phyloP scores from a whole-genome alignment of 2,113 vertebrate species.

The Nothobranchius furzeri region DNA sequence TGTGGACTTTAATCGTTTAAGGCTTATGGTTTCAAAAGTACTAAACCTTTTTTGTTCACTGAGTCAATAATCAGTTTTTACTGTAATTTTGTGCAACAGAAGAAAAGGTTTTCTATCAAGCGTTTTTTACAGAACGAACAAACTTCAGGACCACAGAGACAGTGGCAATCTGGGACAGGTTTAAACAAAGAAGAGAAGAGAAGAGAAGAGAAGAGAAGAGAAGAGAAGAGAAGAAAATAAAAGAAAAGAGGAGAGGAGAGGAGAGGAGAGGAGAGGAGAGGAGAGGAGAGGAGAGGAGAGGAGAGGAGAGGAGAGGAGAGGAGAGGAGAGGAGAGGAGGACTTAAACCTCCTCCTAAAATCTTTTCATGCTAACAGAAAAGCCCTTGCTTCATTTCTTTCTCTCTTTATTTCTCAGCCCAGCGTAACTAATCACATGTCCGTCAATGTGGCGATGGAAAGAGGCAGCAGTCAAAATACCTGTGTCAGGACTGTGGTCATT shows the following conservation, averaged over 20 bases:
- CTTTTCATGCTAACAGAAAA: constrained; percentile 50
- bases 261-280: constrained; percentile 1
- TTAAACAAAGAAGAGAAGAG: constrained; percentile 44
- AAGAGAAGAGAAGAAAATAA: too few relatives aligned
- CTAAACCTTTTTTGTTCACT: too few relatives aligned
- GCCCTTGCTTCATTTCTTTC: constrained; percentile 41
- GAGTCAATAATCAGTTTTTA: too few relatives aligned
- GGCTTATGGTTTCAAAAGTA: background rate
- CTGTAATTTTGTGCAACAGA: too few relatives aligned
- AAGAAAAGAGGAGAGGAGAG: too few relatives aligned
- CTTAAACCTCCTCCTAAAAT: constrained; percentile 39
- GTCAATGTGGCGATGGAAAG: constrained; percentile 73
- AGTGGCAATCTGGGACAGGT: constrained; percentile 41
- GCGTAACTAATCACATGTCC: constrained; percentile 73
- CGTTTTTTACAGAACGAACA: constrained; percentile 36
- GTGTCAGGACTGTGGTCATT: constrained; percentile 72
- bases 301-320: too few relatives aligned
- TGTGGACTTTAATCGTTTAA: background rate
- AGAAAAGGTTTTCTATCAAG: constrained; percentile 17
- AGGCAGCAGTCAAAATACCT: constrained; percentile 75
- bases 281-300: constrained; percentile 15
- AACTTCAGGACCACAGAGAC: constrained; percentile 39
- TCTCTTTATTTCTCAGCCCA: constrained; percentile 52
- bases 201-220: background rate
- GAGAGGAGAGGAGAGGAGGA: constrained; percentile 23